These are phyloP conservation scores for Mungos mungo DNA, from an alignment of 2,113 vertebrate genomes.

Conservation along the genomic window DNA sequence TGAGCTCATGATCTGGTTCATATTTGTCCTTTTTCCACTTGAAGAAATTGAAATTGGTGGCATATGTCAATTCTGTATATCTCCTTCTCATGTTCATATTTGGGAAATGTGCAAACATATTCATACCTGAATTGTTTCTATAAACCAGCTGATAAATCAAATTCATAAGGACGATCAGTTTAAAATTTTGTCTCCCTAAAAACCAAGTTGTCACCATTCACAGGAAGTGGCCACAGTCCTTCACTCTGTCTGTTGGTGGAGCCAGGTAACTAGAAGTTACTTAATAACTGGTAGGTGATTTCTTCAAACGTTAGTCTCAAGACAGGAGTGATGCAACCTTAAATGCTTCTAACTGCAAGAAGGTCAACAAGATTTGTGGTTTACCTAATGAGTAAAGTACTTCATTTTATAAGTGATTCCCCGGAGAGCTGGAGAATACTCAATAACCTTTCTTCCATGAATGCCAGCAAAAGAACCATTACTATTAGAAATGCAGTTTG, in stretches of 20 bases:
- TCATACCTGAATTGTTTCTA: not conserved
- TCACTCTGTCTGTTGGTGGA: constrained; percentile 49
- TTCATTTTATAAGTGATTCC: constrained; percentile 80
- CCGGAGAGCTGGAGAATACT: constrained; percentile 74
- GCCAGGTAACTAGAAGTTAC: constrained; percentile 67
- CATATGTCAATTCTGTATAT: not conserved
- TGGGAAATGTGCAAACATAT: not conserved
- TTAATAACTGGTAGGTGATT: constrained; percentile 78
- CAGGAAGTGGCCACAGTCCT: constrained; percentile 56
- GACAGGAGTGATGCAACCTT: constrained; percentile 76
- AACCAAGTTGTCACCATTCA: not conserved
- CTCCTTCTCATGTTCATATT: not conserved
- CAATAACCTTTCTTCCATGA: constrained; percentile 78
- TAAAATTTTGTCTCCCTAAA: constrained; percentile 48
- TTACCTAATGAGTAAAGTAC: constrained; percentile 78
- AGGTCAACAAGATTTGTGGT: constrained; percentile 82
- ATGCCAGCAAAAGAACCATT: constrained; percentile 72
- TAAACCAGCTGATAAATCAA: not conserved
- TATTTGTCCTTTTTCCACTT: not conserved
- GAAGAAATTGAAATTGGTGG: not conserved
- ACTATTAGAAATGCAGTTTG: constrained; percentile 57
- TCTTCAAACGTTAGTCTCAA: constrained; percentile 76
- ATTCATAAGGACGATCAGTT: not conserved
- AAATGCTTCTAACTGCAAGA: constrained; percentile 79
- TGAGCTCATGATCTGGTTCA: not conserved